Base-by-base conservation (phyloP, 2,888 invertebrate species). In the Acleris holmiana region DNA sequence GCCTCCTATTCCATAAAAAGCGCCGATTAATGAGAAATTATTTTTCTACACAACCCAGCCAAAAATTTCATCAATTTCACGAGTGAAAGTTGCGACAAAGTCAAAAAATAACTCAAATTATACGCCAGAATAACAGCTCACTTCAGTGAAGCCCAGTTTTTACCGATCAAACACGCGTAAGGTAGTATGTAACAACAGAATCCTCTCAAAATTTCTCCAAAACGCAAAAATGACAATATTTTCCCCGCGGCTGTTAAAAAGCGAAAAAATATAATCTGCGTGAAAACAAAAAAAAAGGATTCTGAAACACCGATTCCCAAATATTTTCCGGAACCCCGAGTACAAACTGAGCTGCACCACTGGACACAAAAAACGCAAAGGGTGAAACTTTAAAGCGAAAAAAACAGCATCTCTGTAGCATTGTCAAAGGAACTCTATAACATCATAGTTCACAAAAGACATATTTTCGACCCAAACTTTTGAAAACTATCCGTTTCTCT, bases 401-500 rank as follows among this genome's bases (percentile, higher is more conserved):
- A 54, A 7, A 54, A 21, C 17, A 10, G 29, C 19, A 46, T 46
- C 25, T 17, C 46, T 25, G 6, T 47, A 13, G 18, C 18, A 5
- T 8, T 25, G 10, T 21, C 47, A 56, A 55, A 55, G 55, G 54
- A 55, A 56, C 25, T 25, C 5, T 56, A 47, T 56, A 17, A 47
- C 23, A 29, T n/a, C 47, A 29, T 15, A 15, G 15, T 7, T 46
- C 29, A 47, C 19, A 56, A 56, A 44, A 55, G 44, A 44, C 44
- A 40, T 41, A 23, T 55, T 55, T 47, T 44, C 41, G 17, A 41
- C 23, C 17, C 2, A 6, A n/a, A 13, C 10, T 18, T 29, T 47
- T 46, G 18, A 56, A 29, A 21, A 19, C 41, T 44, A 55, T 25
- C 23, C 21, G 4, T 55, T 46, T 56, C 19, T 15, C n/a, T 15